Percentiles rank a stretch among this genome's conserved stretches.
phyloP scores from a whole-genome alignment of 2,113 vertebrate genomes.

The Caloenas nicobarica region DNA sequence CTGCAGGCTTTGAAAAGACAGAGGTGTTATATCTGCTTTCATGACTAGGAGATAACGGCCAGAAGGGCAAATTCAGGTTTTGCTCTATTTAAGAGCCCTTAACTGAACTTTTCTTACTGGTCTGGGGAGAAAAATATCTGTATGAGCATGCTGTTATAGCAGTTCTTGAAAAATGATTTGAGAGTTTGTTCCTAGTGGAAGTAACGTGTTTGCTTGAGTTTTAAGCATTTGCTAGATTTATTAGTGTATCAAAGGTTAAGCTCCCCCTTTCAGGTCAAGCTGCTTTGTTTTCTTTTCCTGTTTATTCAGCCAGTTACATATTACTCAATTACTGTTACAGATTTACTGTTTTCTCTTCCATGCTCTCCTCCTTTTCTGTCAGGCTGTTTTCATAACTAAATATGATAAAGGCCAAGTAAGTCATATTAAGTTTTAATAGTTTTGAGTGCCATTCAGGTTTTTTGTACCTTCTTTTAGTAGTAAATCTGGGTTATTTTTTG shows the following conservation, averaged over 20 bases:
- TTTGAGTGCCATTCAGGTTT: neutral
- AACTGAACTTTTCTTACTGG: conserved; percentile 1
- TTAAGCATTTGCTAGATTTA: conserved; percentile 51
- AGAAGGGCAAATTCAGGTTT: neutral
- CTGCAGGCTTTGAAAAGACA: conserved; percentile 15
- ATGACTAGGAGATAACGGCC: neutral
- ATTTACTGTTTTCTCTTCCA: conserved; percentile 47
- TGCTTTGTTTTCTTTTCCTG: conserved; percentile 63
- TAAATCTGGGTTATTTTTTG: neutral
- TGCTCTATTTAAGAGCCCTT: neutral
- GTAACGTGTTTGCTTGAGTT: neutral
- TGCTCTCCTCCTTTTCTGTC: neutral
- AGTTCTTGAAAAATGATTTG: conserved; percentile 16
- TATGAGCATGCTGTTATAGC: neutral
- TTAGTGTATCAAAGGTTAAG: conserved; percentile 68
- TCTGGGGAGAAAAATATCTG: neutral
- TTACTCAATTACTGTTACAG: conserved; percentile 64
- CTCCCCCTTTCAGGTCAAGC: conserved; percentile 47
- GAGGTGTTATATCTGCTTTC: neutral
- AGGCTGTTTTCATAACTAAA: neutral
- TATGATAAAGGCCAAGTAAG: neutral
- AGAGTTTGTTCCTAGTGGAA: neutral
- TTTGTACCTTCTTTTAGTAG: neutral
- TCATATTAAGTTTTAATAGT: neutral
- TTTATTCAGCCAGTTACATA: conserved; percentile 67